Evolutionary conservation across 2,888 invertebrate genomes (phyloP).

Genomic region (Gymnocheta viridis): DNA sequence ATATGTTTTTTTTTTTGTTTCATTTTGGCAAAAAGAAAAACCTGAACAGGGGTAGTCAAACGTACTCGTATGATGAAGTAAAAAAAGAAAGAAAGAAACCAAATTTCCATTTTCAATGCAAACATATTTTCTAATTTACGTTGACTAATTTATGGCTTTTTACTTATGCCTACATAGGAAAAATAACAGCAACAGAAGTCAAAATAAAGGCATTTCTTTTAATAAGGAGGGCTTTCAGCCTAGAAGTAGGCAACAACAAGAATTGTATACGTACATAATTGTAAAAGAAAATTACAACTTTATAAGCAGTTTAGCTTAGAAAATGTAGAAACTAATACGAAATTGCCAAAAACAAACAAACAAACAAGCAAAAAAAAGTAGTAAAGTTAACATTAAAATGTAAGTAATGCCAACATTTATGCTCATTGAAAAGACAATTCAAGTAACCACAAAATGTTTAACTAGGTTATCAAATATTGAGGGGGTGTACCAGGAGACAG

Average conservation of each 20-base stretch:
- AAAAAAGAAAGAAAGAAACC: conserved; percentile 1
- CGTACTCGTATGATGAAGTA: conserved; percentile 2
- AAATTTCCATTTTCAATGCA: conserved; percentile 77
- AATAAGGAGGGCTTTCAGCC: conserved; percentile 77
- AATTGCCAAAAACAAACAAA: conserved; percentile 54
- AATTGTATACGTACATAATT: not conserved
- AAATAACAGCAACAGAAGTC: not conserved
- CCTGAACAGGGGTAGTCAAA: conserved; percentile 34
- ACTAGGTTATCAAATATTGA: conserved; percentile 49
- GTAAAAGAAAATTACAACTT: conserved; percentile 78
- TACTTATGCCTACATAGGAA: conserved; percentile 59
- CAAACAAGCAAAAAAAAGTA: not conserved
- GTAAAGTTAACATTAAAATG: conserved; percentile 63
- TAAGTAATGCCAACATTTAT: conserved; percentile 60
- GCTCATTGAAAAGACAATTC: conserved; percentile 60
- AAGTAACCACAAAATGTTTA: conserved; percentile 51
- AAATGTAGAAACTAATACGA: conserved; percentile 71
- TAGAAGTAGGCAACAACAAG: conserved; percentile 43
- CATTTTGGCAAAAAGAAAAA: conserved; percentile 30
- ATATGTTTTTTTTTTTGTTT: conserved; percentile 5
- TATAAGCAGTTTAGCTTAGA: conserved; percentile 74
- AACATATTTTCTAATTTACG: conserved; percentile 82
- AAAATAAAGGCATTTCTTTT: conserved; percentile 81
- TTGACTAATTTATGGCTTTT: conserved; percentile 79
- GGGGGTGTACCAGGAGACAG: conserved; percentile 34